phyloP scores from a whole-genome alignment of 2,113 vertebrate species.

The Ophthalmolycus amberensis region DNA sequence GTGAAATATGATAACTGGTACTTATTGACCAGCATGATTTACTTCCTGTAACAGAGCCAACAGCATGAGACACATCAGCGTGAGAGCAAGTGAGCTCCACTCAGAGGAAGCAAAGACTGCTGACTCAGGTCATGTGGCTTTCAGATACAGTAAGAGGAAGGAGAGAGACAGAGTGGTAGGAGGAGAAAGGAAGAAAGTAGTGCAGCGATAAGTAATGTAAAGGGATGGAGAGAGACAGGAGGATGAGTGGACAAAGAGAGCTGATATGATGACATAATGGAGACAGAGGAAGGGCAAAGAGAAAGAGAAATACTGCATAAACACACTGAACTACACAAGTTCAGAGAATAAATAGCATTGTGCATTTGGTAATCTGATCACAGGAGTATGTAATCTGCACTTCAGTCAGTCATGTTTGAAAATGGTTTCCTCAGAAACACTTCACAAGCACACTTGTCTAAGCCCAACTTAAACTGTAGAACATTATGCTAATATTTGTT shows the following conservation, averaged over 20 bases:
- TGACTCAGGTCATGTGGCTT: constrained; percentile 66
- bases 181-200: constrained; percentile 7
- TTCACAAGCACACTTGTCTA: not conserved
- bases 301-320: not conserved
- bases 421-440: not conserved
- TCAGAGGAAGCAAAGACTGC: constrained; percentile 50
- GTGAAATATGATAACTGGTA: constrained; percentile 59
- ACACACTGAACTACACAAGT: not conserved
- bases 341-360: not conserved
- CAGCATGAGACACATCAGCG: constrained; percentile 27
- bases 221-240: not conserved
- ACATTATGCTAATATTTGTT: not conserved
- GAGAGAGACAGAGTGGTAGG: constrained; percentile 20
- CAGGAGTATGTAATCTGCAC: not conserved
- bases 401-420: constrained; percentile 5
- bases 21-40: constrained; percentile 50
- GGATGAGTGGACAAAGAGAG: not conserved
- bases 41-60: constrained; percentile 68
- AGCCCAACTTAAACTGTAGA: not conserved
- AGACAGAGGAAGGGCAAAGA: not conserved
- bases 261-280: not conserved
- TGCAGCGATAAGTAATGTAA: constrained; percentile 25
- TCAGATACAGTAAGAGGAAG: constrained; percentile 6
- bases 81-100: constrained; percentile 29
- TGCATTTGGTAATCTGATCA: not conserved